A percentile compares a stretch with the other conserved stretches of the same genome.
Evolutionary conservation across 2,888 invertebrate species (phyloP).

Genomic region (Liposcelis brunnea): DNA sequence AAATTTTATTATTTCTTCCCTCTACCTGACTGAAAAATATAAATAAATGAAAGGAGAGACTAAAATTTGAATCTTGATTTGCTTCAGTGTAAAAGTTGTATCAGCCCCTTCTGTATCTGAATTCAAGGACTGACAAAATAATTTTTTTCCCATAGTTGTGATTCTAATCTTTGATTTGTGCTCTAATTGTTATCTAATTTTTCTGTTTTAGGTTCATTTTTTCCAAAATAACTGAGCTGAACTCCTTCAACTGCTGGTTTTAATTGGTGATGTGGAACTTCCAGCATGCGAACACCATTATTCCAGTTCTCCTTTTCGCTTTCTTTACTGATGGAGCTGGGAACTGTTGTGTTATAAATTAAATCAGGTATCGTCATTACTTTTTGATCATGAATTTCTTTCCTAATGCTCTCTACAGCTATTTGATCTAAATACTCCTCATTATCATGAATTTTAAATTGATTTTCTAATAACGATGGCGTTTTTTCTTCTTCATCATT

Average conservation of each 20-base stretch:
- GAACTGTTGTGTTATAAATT: conserved; percentile 1
- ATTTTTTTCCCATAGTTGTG: too few species aligned
- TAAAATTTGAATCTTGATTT: too few species aligned
- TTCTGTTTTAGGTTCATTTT: neutral
- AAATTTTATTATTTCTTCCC: too few species aligned
- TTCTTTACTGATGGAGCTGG: neutral
- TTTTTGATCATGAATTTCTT: neutral
- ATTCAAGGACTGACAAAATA: too few species aligned
- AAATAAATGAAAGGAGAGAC: too few species aligned
- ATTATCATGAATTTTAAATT: conserved; percentile 8
- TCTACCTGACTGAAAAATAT: too few species aligned
- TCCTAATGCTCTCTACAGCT: conserved; percentile 7
- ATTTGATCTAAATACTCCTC: conserved; percentile 5
- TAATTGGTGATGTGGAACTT: conserved; percentile 37
- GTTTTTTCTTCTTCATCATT: neutral
- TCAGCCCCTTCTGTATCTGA: too few species aligned
- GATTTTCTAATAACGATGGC: neutral
- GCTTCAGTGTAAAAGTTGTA: too few species aligned
- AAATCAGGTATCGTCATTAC: neutral
- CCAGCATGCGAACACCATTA: conserved; percentile 27
- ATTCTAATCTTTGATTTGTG: too few species aligned
- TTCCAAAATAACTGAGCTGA: conserved; percentile 32
- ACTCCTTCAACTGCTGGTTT: conserved; percentile 41
- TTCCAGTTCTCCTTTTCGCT: conserved; percentile 14
- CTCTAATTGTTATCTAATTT: too few species aligned